Percentiles rank a stretch among this genome's conserved stretches.
Conservation (phyloP, 1,140 invertebrate species). For the Eumaeus atala region DNA sequence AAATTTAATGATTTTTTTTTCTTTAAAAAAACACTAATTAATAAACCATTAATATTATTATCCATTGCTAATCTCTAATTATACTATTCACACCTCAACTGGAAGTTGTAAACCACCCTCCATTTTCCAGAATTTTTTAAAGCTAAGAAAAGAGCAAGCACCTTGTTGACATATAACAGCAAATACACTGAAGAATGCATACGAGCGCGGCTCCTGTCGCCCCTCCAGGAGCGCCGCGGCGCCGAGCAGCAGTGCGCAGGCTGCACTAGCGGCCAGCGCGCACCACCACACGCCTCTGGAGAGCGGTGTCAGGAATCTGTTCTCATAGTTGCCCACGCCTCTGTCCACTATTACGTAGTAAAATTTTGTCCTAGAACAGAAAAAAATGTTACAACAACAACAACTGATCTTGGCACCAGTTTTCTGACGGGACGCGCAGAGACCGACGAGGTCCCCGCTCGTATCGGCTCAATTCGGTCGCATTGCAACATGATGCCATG, state of each 20-base stretch:
- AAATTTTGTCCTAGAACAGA: slow-evolving; percentile 46
- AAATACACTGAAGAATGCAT: slow-evolving; percentile 45
- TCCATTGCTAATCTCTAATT: too few relatives aligned
- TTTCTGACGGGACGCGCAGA: too few relatives aligned
- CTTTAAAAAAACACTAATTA: too few relatives aligned
- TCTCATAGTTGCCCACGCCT: slow-evolving; percentile 58
- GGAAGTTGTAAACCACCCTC: too few relatives aligned
- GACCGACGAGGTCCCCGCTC: too few relatives aligned
- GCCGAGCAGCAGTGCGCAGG: slow-evolving; percentile 35
- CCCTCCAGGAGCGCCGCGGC: slow-evolving; percentile 36
- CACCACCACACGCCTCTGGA: slow-evolving; percentile 49
- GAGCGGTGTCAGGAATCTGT: slow-evolving; percentile 51
- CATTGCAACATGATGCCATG: too few relatives aligned
- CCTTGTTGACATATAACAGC: slow-evolving; percentile 55
- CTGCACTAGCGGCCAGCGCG: slow-evolving; percentile 23
- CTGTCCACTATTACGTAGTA: slow-evolving; percentile 53
- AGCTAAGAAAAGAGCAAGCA: slow-evolving; percentile 20
- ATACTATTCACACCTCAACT: too few relatives aligned
- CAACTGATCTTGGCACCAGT: slow-evolving; percentile 11
- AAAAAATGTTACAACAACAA: slow-evolving; percentile 10
- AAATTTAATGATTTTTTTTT: too few relatives aligned
- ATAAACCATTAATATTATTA: too few relatives aligned
- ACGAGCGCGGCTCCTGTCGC: slow-evolving; percentile 32
- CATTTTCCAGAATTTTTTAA: too few relatives aligned
- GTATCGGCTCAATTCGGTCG: too few relatives aligned